Percentiles rank a stretch among this genome's conserved stretches.
Evolutionary conservation across 2,797 vertebrate genomes (phyloP).

Genomic region (Paratrypauchen microcephalus): DNA sequence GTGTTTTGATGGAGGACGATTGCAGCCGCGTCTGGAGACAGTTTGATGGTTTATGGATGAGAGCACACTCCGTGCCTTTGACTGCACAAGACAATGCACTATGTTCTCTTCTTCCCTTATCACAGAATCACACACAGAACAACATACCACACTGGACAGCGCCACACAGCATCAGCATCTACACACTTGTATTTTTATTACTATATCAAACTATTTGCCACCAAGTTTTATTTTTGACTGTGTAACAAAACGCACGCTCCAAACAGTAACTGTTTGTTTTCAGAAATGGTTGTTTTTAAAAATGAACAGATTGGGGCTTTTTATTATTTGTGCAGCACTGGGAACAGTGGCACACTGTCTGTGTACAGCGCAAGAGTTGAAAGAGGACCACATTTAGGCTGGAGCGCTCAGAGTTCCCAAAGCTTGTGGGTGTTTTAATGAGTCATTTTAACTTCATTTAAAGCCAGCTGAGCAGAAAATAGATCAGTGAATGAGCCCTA

Average conservation of each 20-base stretch:
- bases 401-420: slow-evolving; percentile 94
- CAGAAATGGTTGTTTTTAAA: slow-evolving; percentile 62
- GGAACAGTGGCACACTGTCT: slow-evolving; percentile 70
- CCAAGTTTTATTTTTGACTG: slow-evolving; percentile 55
- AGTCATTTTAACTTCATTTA: slow-evolving; percentile 99
- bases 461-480: slow-evolving; percentile 99
- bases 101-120: slow-evolving; percentile 75
- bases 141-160: slow-evolving; percentile 67
- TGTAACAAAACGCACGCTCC: slow-evolving; percentile 47
- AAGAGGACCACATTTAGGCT: slow-evolving; percentile 98
- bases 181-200: slow-evolving; percentile 50
- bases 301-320: slow-evolving; percentile 64
- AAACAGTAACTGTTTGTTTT: slow-evolving; percentile 62
- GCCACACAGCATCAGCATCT: slow-evolving; percentile 73
- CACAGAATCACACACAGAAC: slow-evolving; percentile 69
- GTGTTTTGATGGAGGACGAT: slow-evolving; percentile 99
- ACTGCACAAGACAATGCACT: slow-evolving; percentile 87
- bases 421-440: slow-evolving; percentile 99
- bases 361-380: slow-evolving; percentile 67
- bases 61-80: slow-evolving; percentile 92
- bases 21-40: slow-evolving; percentile 98
- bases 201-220: slow-evolving; percentile 41
- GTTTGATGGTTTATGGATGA: slow-evolving; percentile 87
- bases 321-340: slow-evolving; percentile 57
- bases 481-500: slow-evolving; percentile 97